Conservation (phyloP, 2,113 vertebrate species). For the Lampris incognitus region DNA sequence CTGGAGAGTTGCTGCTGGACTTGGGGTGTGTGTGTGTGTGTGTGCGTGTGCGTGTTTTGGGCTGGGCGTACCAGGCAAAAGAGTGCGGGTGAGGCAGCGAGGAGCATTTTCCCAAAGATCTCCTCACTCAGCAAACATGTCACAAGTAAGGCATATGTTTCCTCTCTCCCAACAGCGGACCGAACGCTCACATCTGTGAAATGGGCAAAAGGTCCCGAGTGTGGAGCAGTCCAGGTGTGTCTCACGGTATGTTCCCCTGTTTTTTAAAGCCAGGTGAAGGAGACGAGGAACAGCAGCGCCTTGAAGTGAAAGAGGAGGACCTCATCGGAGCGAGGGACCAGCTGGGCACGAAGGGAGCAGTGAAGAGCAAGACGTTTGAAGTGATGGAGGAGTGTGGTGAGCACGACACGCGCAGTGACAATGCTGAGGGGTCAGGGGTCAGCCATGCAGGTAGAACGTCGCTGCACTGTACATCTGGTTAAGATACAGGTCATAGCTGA, state of each 20-base stretch:
- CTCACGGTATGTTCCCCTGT: neutral
- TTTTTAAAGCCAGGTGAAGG: constrained; percentile 59
- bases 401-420: constrained; percentile 16
- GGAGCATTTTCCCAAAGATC: constrained; percentile 10
- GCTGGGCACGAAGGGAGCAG: constrained; percentile 81
- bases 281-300: constrained; percentile 87
- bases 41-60: constrained; percentile 10
- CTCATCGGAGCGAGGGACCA: constrained; percentile 86
- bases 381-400: constrained; percentile 95
- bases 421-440: neutral
- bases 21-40: constrained; percentile 24
- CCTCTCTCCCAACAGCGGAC: neutral
- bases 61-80: constrained; percentile 14
- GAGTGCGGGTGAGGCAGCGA: constrained; percentile 16
- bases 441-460: neutral
- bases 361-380: constrained; percentile 94
- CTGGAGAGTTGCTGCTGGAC: constrained; percentile 42
- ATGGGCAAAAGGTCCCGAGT: neutral
- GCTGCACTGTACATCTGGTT: constrained; percentile 12
- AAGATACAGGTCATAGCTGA: constrained; percentile 5
- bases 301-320: constrained; percentile 90
- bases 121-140: constrained; percentile 65
- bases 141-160: constrained; percentile 65
- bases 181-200: neutral
- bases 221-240: neutral